Conservation (phyloP, 2,113 vertebrate species). For the Notiomystis cincta region DNA sequence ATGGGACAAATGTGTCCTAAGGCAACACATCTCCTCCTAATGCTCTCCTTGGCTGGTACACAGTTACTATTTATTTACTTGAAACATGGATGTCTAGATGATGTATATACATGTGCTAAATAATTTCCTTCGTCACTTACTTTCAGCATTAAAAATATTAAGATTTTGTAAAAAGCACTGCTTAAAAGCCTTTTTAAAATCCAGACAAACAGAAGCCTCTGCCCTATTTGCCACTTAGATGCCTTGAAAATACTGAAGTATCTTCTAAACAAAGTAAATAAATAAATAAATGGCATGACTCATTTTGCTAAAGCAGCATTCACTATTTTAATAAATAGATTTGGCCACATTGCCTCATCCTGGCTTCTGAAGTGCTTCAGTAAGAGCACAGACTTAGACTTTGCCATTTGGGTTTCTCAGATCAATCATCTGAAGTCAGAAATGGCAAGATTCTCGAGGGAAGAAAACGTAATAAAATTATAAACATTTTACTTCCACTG, state of each 20-base stretch:
- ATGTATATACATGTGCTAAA: constrained; percentile 27
- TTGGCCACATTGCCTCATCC: constrained; percentile 74
- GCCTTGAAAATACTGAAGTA: neutral
- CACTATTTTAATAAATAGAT: constrained; percentile 72
- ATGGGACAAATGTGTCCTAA: neutral
- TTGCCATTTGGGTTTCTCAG: constrained; percentile 72
- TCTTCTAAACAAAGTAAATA: constrained; percentile 30
- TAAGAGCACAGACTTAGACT: constrained; percentile 77
- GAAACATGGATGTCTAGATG: constrained; percentile 23
- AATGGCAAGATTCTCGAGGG: constrained; percentile 62
- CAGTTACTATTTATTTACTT: neutral
- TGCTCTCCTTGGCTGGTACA: neutral
- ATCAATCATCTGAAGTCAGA: constrained; percentile 76
- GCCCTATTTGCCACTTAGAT: neutral
- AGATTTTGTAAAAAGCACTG: constrained; percentile 14
- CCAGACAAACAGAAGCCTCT: constrained; percentile 30
- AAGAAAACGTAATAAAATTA: constrained; percentile 37
- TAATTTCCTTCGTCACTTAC: constrained; percentile 2
- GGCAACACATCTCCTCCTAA: neutral
- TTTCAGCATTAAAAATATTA: constrained; percentile 38
- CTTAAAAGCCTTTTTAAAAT: constrained; percentile 61
- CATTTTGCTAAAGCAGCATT: constrained; percentile 70
- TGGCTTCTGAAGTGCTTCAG: constrained; percentile 73
- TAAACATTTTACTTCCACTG: constrained; percentile 22
- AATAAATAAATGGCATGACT: constrained; percentile 48